Conservation (phyloP, 2,888 invertebrate genomes). For the Drosophila tanythrix region DNA sequence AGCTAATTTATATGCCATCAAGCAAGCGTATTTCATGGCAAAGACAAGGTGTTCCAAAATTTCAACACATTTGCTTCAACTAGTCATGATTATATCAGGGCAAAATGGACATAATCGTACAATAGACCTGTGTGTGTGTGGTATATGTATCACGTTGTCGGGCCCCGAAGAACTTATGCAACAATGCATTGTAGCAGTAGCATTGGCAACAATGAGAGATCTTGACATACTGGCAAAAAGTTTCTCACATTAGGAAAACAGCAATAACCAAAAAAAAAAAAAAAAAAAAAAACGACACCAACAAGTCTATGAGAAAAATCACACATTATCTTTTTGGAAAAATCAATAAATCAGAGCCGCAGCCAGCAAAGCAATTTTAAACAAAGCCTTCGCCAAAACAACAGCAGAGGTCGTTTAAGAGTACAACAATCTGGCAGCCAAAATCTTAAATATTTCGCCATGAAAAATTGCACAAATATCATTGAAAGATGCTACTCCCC, state of each 20-base stretch:
- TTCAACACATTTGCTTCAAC: not conserved
- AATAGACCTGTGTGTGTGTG: not conserved
- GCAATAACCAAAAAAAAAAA: conserved; percentile 17
- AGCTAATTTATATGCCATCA: conserved; percentile 1
- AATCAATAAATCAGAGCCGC: conserved; percentile 80
- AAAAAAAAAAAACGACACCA: conserved; percentile 22
- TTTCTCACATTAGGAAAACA: conserved; percentile 75
- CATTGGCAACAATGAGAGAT: conserved; percentile 55
- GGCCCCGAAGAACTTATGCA: conserved; percentile 56
- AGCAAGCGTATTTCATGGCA: not conserved
- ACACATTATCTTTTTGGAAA: conserved; percentile 81
- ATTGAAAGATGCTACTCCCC: conserved; percentile 55
- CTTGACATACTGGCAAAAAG: conserved; percentile 66
- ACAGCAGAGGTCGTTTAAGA: conserved; percentile 54
- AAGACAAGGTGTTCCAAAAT: conserved; percentile 5
- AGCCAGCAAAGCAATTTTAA: conserved; percentile 43
- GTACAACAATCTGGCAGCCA: conserved; percentile 60
- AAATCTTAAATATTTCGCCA: conserved; percentile 72
- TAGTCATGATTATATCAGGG: conserved; percentile 13
- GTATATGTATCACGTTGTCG: conserved; percentile 9
- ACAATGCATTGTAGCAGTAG: conserved; percentile 29
- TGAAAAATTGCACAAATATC: conserved; percentile 73
- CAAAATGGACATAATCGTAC: conserved; percentile 8
- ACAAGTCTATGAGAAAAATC: conserved; percentile 80
- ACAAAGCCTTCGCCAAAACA: conserved; percentile 53